Evolutionary conservation across 2,113 vertebrate species (phyloP).

Genomic region (Hydrolagus affinis): DNA sequence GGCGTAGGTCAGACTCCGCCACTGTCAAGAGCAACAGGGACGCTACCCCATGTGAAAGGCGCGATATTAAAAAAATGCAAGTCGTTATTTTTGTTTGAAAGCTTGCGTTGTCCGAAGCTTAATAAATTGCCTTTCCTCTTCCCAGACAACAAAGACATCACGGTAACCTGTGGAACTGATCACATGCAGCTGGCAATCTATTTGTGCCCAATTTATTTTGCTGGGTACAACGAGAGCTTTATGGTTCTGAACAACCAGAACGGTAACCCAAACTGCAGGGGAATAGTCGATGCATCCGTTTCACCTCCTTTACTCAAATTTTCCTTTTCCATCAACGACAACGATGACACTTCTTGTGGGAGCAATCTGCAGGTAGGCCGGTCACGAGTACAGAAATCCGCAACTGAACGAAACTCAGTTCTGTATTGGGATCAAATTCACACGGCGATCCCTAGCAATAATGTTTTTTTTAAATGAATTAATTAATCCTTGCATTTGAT

Average conservation of each 20-base stretch:
- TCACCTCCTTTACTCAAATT: constrained; percentile 49
- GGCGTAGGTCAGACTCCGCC: no score
- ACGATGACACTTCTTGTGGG: constrained; percentile 44
- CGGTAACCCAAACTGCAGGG: constrained; percentile 39
- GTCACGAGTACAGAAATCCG: neutral
- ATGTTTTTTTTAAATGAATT: no score
- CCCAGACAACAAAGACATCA: constrained; percentile 48
- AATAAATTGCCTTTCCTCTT: neutral
- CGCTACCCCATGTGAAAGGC: no score
- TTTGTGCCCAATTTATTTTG: constrained; percentile 55
- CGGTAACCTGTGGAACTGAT: constrained; percentile 52
- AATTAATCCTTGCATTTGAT: no score
- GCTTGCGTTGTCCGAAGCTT: neutral
- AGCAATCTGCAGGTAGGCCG: constrained; percentile 50
- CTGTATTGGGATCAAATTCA: neutral
- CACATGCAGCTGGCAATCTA: constrained; percentile 47
- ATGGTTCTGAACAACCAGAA: constrained; percentile 47
- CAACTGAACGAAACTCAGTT: neutral
- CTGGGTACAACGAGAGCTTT: constrained; percentile 51
- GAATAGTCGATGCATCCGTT: constrained; percentile 43
- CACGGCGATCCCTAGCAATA: neutral
- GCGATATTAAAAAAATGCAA: no score
- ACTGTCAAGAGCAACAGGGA: no score
- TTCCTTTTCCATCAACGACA: constrained; percentile 49
- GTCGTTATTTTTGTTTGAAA: no score